These are phyloP conservation scores for Ptychodera flava DNA, from an alignment of 35 echinoderm and acorn worm genomes.

Conservation along the genomic window DNA sequence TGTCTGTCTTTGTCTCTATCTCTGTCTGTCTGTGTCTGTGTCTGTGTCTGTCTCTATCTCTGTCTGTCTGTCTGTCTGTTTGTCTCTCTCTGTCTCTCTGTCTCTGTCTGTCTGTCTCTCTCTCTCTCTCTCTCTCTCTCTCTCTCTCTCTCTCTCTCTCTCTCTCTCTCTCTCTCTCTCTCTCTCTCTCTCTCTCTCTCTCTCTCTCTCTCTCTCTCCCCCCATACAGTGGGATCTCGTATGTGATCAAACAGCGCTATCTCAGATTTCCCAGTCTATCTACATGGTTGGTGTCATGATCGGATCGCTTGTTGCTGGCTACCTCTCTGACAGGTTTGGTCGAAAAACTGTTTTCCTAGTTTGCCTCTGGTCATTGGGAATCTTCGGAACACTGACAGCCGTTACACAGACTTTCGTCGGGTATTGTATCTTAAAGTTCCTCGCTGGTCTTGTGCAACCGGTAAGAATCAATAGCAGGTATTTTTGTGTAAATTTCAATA, in stretches of 20 bases:
- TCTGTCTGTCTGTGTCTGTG: too few relatives aligned
- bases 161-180: background rate
- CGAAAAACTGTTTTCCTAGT: slow-evolving; percentile 20
- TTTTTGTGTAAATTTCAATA: too few relatives aligned
- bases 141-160: background rate
- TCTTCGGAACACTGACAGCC: too few relatives aligned
- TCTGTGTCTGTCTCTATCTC: too few relatives aligned
- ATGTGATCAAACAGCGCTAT: slow-evolving; percentile 15
- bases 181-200: background rate
- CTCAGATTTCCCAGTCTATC: slow-evolving; percentile 11
- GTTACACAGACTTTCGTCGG: too few relatives aligned
- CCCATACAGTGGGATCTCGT: slow-evolving; percentile 31
- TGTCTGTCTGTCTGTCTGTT: too few relatives aligned
- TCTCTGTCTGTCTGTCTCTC: background rate
- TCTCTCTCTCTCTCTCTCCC: background rate
- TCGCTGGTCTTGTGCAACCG: too few relatives aligned
- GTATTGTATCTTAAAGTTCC: too few relatives aligned
- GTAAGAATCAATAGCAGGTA: too few relatives aligned
- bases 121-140: background rate
- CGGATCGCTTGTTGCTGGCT: slow-evolving; percentile 11
- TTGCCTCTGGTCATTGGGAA: too few relatives aligned
- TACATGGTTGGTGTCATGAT: slow-evolving; percentile 17
- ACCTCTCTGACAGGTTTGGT: slow-evolving; percentile 25
- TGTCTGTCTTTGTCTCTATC: too few relatives aligned
- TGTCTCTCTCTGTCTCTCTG: too few relatives aligned